Evolutionary conservation across 2,888 invertebrate genomes (phyloP), one percentile per base, ranked within the genome.

Genomic region (Amphipoea oculea): DNA sequence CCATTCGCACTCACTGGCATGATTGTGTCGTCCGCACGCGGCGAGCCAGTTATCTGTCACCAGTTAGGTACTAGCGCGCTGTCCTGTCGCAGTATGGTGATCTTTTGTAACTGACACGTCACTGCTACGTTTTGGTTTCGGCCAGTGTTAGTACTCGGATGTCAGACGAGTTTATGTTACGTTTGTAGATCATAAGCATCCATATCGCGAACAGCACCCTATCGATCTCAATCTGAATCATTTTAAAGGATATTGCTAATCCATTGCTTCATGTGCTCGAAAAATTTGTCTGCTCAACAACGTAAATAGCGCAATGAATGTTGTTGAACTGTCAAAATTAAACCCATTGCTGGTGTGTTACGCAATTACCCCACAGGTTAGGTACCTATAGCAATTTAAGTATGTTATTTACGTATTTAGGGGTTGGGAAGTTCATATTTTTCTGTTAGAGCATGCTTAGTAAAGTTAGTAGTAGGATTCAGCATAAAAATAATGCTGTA

Each of bases 41-140:
- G 74, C 40, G 63, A 87, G 76, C 85, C 72, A 77, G 85, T 76
- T 77, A 87, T 85, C 85, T 81, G 85, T 85, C 85, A 85, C 66
- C 71, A 65, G 81, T 60, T 76, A n/a, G n/a, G n/a, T n/a, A 76
- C 73, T 73, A 67, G 67, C 63, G 69, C 63, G 57, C 29, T 65
- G 76, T 86, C 75, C 72, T 36, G 67, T 63, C 40, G 60, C 76
- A 74, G 45, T 75, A 48, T 45, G 57, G 29, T 67, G 66, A 73
- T 75, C 63, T 67, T 73, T 85, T 84, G 70, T 63, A 86, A 79
- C 62, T 69, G 73, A 76, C 85, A 48, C 51, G 48, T 67, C 69
- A 62, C 54, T 65, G 60, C 14, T 76, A 67, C 78, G 70, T 51
- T 86, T 65, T 82, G 65, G 76, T 86, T 76, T 75, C 74, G 29